phyloP scores from a whole-genome alignment of 92 coral and sea anemone species.

The Plumapathes pennacea region DNA sequence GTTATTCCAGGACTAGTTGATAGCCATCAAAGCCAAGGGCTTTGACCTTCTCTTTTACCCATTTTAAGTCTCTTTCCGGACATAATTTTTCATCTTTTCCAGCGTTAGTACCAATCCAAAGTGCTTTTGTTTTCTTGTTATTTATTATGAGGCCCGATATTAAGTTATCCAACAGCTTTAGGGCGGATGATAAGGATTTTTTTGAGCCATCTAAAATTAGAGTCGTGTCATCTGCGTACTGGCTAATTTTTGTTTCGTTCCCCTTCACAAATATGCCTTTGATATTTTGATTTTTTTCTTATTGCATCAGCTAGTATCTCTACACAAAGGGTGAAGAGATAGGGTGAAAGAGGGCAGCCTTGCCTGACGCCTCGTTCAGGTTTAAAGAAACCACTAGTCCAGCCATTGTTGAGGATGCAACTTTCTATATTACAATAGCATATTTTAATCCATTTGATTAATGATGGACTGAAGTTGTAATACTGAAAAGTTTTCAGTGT shows the following conservation, averaged over 20 bases:
- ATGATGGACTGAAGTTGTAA: conserved; percentile 9
- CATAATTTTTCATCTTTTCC: conserved; percentile 1
- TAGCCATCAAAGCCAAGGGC: too few relatives aligned
- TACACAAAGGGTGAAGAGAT: conserved; percentile 10
- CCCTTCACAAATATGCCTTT: too few relatives aligned
- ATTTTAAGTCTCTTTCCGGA: too few relatives aligned
- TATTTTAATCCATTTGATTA: conserved; percentile 10
- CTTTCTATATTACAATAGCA: conserved; percentile 14
- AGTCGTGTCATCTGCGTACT: neutral
- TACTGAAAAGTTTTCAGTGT: conserved; percentile 6
- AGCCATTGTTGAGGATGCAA: conserved; percentile 22
- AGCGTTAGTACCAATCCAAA: conserved; percentile 11
- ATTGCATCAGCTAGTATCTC: conserved; percentile 10
- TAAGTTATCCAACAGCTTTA: conserved; percentile 8
- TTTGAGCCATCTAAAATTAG: conserved; percentile 8
- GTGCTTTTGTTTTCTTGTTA: conserved; percentile 20
- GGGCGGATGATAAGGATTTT: conserved; percentile 13
- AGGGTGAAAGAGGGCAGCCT: conserved; percentile 25
- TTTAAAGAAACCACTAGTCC: conserved; percentile 14
- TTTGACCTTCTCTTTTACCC: too few relatives aligned
- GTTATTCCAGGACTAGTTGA: too few relatives aligned
- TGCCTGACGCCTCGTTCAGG: conserved; percentile 15
- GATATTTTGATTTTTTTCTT: too few relatives aligned
- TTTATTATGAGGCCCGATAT: conserved; percentile 22
- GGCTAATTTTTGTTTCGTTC: too few relatives aligned